These are phyloP conservation scores for Lophura nycthemera DNA, from an alignment of 2,113 vertebrate species.

Conservation along the genomic window DNA sequence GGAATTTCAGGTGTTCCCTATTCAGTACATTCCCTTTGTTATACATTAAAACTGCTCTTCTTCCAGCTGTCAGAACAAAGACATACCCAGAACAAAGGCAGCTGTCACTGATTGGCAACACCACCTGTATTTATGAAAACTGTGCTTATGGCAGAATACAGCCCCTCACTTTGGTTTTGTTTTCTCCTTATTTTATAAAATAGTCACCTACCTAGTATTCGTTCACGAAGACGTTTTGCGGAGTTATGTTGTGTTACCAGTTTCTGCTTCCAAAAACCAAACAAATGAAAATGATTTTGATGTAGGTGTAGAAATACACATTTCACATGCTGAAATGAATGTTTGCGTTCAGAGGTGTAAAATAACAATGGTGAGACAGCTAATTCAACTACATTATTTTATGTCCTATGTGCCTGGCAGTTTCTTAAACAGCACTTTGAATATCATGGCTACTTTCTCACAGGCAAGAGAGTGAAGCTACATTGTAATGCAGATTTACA, in stretches of 20 bases:
- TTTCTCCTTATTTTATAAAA: slow-evolving; percentile 26
- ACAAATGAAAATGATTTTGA: slow-evolving; percentile 16
- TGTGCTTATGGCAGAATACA: slow-evolving; percentile 38
- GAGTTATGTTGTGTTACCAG: not conserved
- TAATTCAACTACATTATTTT: not conserved
- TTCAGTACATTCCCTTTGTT: slow-evolving; percentile 67
- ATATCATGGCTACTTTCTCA: not conserved
- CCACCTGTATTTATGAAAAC: slow-evolving; percentile 67
- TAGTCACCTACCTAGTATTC: not conserved
- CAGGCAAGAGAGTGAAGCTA: not conserved
- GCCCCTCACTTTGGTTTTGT: not conserved
- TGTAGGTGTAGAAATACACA: not conserved
- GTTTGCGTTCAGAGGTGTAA: slow-evolving; percentile 34
- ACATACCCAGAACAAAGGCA: slow-evolving; percentile 39
- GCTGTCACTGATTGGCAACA: slow-evolving; percentile 32
- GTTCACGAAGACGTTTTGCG: not conserved
- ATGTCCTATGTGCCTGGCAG: not conserved
- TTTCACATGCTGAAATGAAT: not conserved
- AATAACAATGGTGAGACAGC: not conserved
- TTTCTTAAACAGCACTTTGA: slow-evolving; percentile 5
- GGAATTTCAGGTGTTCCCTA: slow-evolving; percentile 63
- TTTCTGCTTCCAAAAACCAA: not conserved
- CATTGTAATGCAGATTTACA: slow-evolving; percentile 3
- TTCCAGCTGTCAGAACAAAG: slow-evolving; percentile 75
- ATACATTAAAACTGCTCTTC: slow-evolving; percentile 40